Percentiles rank a stretch among this genome's conserved stretches.
Evolutionary conservation across 1,140 invertebrate genomes (phyloP).

Genomic region (Trissolcus basalis): DNA sequence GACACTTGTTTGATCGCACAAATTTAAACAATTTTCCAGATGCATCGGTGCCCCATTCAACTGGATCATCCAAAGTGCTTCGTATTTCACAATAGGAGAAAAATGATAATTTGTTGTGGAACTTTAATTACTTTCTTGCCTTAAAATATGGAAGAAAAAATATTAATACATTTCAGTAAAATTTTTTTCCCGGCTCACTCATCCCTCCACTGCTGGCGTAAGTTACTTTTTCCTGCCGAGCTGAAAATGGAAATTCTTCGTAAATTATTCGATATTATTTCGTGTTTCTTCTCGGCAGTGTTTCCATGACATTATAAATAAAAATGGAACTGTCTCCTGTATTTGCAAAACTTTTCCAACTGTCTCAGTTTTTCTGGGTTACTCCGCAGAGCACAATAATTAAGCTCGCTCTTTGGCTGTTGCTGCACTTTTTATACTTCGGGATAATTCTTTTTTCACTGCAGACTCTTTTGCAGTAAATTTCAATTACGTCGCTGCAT

Average conservation of each 20-base stretch:
- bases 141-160: constrained; percentile 18
- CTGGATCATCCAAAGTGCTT: no score
- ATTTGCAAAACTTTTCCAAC: constrained; percentile 56
- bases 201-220: constrained; percentile 3
- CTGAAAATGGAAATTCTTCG: constrained; percentile 54
- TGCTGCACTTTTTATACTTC: constrained; percentile 56
- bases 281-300: constrained; percentile 42
- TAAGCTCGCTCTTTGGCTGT: constrained; percentile 56
- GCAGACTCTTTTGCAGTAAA: constrained; percentile 50
- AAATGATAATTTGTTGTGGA: constrained; percentile 37
- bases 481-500: constrained; percentile 54
- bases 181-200: constrained; percentile 14
- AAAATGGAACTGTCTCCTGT: constrained; percentile 56
- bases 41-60: no score
- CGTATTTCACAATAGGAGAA: no score
- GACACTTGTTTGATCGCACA: not conserved
- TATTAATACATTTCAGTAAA: constrained; percentile 49
- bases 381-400: constrained; percentile 56
- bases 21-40: no score
- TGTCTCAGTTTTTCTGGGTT: constrained; percentile 59
- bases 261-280: constrained; percentile 61
- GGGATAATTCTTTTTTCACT: constrained; percentile 52
- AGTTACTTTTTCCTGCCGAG: constrained; percentile 37
- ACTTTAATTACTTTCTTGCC: constrained; percentile 44
- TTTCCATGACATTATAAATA: constrained; percentile 56